These are phyloP conservation scores for Melolontha melolontha DNA, from an alignment of 2,888 invertebrate genomes.

Conservation along the genomic window DNA sequence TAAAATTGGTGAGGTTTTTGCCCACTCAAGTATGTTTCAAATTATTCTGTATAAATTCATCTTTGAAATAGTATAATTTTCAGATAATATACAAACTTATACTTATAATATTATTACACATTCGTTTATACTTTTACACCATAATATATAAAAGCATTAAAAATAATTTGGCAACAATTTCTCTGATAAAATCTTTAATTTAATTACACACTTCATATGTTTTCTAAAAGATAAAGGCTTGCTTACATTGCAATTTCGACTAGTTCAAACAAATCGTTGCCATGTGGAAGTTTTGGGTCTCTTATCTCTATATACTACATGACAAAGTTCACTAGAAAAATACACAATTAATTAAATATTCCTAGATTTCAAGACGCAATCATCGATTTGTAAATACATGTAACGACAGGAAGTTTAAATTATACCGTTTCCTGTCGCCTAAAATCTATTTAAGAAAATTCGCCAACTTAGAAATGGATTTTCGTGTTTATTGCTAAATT, in stretches of 20 bases:
- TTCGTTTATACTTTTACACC: too few relatives aligned
- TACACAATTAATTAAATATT: not conserved
- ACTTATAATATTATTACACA: too few relatives aligned
- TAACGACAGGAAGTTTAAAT: constrained; percentile 9
- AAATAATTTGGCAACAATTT: not conserved
- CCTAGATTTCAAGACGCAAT: not conserved
- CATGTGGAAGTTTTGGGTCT: constrained; percentile 7
- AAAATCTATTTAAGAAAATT: not conserved
- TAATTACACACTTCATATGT: too few relatives aligned
- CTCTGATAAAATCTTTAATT: too few relatives aligned
- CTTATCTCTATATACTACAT: constrained; percentile 16
- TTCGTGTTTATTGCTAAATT: constrained; percentile 25
- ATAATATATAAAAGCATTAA: too few relatives aligned
- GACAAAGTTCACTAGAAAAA: constrained; percentile 18
- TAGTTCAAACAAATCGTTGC: constrained; percentile 14
- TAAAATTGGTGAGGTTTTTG: too few relatives aligned
- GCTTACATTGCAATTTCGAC: not conserved
- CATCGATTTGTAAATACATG: not conserved
- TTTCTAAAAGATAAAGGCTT: not conserved
- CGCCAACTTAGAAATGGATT: too few relatives aligned
- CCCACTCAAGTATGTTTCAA: too few relatives aligned
- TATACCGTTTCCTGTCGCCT: constrained; percentile 6
- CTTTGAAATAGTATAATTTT: too few relatives aligned
- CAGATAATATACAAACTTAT: too few relatives aligned
- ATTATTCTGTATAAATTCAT: too few relatives aligned